A percentile compares a stretch with the other conserved stretches of the same genome.
Evolutionary conservation across 2,113 vertebrate species (phyloP).

Genomic region (Genyomyrus donnyi): DNA sequence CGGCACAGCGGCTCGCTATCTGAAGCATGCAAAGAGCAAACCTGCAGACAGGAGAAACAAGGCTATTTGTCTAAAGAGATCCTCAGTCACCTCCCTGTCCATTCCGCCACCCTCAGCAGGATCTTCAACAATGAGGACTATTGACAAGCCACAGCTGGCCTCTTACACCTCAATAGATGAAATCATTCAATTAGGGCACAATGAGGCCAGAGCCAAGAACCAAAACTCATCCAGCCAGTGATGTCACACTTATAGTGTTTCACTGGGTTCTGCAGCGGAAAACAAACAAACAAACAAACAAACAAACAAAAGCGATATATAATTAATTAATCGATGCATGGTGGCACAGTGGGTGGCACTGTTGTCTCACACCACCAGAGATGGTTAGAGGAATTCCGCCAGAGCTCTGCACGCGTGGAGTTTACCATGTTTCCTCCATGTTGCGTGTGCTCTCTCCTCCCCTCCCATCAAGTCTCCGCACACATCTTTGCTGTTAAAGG

Average conservation of each 20-base stretch:
- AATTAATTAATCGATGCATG: background rate
- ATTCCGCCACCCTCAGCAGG: background rate
- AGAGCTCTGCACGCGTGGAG: background rate
- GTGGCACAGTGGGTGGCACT: background rate
- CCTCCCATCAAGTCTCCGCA: background rate
- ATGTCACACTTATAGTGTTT: background rate
- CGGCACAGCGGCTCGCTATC: slow-evolving; percentile 45
- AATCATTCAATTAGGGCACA: slow-evolving; percentile 12
- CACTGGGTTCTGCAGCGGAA: background rate
- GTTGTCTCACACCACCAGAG: background rate
- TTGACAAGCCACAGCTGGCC: slow-evolving; percentile 7
- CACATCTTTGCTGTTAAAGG: background rate
- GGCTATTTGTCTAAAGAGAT: background rate
- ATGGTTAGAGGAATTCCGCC: background rate
- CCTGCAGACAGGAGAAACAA: background rate
- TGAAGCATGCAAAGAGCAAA: background rate
- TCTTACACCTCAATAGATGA: slow-evolving; percentile 7
- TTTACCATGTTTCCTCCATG: background rate
- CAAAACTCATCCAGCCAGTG: background rate
- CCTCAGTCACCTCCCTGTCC: background rate
- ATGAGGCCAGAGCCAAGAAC: background rate
- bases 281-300: background rate
- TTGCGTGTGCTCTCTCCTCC: background rate
- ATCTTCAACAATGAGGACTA: background rate
- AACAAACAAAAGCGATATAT: background rate